Conservation (phyloP, 1,140 invertebrate species). For the Trialeurodes vaporariorum region DNA sequence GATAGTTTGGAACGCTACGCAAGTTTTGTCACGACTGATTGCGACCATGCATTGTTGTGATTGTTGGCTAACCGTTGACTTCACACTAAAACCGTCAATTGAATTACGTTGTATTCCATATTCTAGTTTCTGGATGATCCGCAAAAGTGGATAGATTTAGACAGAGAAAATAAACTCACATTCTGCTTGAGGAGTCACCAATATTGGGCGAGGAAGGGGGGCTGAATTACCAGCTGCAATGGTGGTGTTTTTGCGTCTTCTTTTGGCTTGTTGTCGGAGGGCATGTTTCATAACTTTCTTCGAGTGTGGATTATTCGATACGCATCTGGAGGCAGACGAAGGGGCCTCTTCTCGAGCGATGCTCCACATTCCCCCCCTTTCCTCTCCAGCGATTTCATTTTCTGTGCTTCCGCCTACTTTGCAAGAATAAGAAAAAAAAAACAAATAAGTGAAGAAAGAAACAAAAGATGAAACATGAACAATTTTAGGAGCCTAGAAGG, state of each 20-base stretch:
- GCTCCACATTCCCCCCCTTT: conserved; percentile 16
- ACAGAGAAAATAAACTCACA: conserved; percentile 11
- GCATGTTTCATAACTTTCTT: conserved; percentile 56
- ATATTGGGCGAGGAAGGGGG: conserved; percentile 41
- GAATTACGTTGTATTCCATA: too few species aligned
- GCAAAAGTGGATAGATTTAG: conserved; percentile 13
- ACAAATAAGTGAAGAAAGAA: neutral
- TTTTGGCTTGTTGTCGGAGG: conserved; percentile 61
- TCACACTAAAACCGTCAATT: too few species aligned
- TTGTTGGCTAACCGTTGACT: too few species aligned
- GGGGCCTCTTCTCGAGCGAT: conserved; percentile 16
- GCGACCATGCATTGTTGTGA: too few species aligned
- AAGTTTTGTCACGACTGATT: too few species aligned
- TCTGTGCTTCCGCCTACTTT: conserved; percentile 10
- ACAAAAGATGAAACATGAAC: too few species aligned
- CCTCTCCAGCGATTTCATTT: conserved; percentile 9
- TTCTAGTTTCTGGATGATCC: too few species aligned
- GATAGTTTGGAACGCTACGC: too few species aligned
- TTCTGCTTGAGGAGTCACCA: conserved; percentile 18
- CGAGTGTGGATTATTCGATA: conserved; percentile 31
- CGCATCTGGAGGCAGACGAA: conserved; percentile 11
- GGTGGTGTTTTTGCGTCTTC: conserved; percentile 60
- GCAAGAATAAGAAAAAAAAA: conserved; percentile 1
- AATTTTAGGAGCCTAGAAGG: too few species aligned
- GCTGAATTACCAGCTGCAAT: conserved; percentile 54